Conservation (phyloP, 2,888 invertebrate species). For the Augochlorella aurata region DNA sequence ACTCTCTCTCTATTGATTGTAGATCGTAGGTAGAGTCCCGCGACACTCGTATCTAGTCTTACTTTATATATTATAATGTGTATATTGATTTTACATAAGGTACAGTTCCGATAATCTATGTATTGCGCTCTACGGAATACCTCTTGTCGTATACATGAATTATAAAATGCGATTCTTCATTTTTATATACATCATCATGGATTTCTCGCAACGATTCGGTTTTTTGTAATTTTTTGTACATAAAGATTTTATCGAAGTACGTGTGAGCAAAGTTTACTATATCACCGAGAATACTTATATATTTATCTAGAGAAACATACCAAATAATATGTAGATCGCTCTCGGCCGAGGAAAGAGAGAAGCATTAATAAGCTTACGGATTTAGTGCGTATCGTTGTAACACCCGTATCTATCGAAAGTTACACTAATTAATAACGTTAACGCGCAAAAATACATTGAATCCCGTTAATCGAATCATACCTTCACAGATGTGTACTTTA, state of each 20-base stretch:
- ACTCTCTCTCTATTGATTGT: conserved; percentile 65
- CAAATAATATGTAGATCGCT: conserved; percentile 54
- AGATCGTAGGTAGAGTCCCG: conserved; percentile 68
- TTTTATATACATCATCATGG: conserved; percentile 60
- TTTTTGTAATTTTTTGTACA: conserved; percentile 72
- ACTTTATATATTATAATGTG: conserved; percentile 71
- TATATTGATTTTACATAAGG: conserved; percentile 67
- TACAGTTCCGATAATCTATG: conserved; percentile 54
- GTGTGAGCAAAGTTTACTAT: conserved; percentile 52
- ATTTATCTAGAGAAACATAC: conserved; percentile 52
- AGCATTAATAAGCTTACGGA: conserved; percentile 57
- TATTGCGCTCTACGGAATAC: conserved; percentile 53
- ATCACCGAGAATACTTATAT: conserved; percentile 48
- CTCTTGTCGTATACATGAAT: conserved; percentile 49
- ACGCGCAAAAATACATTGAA: conserved; percentile 65
- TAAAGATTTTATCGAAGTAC: conserved; percentile 61
- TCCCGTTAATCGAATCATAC: conserved; percentile 50
- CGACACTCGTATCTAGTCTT: conserved; percentile 76
- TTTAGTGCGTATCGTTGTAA: conserved; percentile 70
- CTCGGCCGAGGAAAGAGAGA: conserved; percentile 35
- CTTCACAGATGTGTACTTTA: conserved; percentile 42
- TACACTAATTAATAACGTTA: conserved; percentile 67
- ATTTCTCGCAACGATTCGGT: conserved; percentile 57
- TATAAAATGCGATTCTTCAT: conserved; percentile 51
- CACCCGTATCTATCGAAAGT: conserved; percentile 65